These are phyloP conservation scores for Hemichromis elongatus DNA, from an alignment of 2,113 vertebrate species.

Conservation along the genomic window DNA sequence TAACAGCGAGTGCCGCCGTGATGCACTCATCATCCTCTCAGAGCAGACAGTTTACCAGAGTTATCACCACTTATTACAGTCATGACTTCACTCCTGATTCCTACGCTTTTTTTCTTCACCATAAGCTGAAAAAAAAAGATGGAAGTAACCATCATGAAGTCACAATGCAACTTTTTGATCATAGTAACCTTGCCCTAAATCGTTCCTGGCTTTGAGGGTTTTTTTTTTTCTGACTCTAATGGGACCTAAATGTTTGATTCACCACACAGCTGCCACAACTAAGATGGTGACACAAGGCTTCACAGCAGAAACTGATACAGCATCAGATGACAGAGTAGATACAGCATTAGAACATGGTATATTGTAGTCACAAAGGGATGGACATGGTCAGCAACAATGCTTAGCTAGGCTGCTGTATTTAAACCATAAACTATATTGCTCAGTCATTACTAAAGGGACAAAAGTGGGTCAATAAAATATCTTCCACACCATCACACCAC, in stretches of 20 bases:
- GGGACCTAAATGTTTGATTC: not conserved
- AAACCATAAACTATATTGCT: not conserved
- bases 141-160: not conserved
- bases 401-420: not conserved
- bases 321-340: not conserved
- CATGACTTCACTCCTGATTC: not conserved
- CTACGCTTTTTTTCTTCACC: not conserved
- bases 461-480: not conserved
- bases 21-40: not conserved
- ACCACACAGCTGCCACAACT: not conserved
- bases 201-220: not conserved
- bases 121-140: not conserved
- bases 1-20: not conserved
- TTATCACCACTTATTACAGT: not conserved
- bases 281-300: not conserved
- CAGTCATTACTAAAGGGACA: not conserved
- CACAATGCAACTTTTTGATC: not conserved
- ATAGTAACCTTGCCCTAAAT: not conserved
- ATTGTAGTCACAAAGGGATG: not conserved
- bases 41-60: not conserved
- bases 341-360: not conserved
- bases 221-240: not conserved
- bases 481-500: not conserved
- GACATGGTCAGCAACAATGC: not conserved
- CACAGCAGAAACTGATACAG: not conserved